phyloP scores from a whole-genome alignment of 2,797 vertebrate species.

The Dromococcyx pavoninus region DNA sequence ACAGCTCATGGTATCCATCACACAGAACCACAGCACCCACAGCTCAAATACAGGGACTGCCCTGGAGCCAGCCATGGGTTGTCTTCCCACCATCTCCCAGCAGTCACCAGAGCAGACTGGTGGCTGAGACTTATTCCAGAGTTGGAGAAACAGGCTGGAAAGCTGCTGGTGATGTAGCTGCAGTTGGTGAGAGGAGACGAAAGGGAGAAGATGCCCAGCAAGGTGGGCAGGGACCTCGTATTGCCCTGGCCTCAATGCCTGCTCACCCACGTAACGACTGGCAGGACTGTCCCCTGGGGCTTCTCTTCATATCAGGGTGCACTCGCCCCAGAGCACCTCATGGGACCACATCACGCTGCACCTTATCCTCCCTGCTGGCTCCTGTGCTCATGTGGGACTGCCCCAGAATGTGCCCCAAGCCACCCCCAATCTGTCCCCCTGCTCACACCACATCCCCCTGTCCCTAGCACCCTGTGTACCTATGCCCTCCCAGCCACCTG shows the following conservation, averaged over 20 bases:
- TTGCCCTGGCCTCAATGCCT: background rate
- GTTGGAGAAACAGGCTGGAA: background rate
- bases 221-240: accelerated
- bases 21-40: accelerated
- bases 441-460: accelerated
- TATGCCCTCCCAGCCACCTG: background rate
- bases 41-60: accelerated
- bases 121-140: background rate
- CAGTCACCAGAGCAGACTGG: background rate
- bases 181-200: background rate
- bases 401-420: background rate
- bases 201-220: background rate
- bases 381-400: background rate
- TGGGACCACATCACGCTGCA: background rate
- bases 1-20: accelerated
- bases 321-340: accelerated
- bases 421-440: background rate
- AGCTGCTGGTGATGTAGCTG: background rate
- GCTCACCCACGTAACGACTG: background rate
- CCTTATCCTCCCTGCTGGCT: background rate
- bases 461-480: background rate
- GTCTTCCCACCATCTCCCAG: background rate
- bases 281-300: background rate
- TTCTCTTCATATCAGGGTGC: background rate
- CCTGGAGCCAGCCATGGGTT: background rate